Evolutionary conservation across 2,888 invertebrate genomes (phyloP), one percentile per base, ranked within the genome.

Genomic region (Dascillus cervinus): DNA sequence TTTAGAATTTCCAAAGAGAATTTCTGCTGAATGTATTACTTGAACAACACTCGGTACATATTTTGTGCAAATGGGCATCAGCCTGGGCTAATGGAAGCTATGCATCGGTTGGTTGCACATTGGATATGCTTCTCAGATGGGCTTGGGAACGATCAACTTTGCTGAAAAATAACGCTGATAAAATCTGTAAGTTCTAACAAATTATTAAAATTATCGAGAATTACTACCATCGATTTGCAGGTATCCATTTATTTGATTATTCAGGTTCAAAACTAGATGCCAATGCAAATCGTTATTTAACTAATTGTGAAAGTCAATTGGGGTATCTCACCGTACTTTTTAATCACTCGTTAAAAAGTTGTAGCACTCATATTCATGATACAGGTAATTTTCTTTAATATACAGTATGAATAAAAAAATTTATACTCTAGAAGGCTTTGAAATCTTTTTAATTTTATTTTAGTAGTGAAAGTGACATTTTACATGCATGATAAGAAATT

Each of bases 61-160:
- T 89, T 52, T 65, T 94, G 11, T 75, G 77, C 34, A 73, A 77
- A 25, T 87, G 89, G 54, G 83, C 84, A 0, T 71, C 71, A 27
- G 77, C 78, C 49, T 91, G 90, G 85, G 76, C 83, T 2, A 80
- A 84, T 38, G 88, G 88, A n/a, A 81, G 79, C 32, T 80, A 79
- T 50, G 62, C 67, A 4, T 71, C 75, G 2, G 72, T 73, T 0
- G 83, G 82, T 0, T 83, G 83, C 49, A 76, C 82, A 0, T 69
- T 86, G 58, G 49, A 75, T 60, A 53, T 58, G 32, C 63, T 87
- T 13, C 70, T 89, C 11, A 78, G 80, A 28, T 94, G 94, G 94
- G 79, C 82, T 2, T 84, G 87, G 76, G 72, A 77, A 27, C 71
- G 82, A 15, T 84, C 88, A 0, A 67, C 74, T 1, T 65, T 70